Conservation (phyloP, 1,140 invertebrate species). For the Drosophila ananassae region DNA sequence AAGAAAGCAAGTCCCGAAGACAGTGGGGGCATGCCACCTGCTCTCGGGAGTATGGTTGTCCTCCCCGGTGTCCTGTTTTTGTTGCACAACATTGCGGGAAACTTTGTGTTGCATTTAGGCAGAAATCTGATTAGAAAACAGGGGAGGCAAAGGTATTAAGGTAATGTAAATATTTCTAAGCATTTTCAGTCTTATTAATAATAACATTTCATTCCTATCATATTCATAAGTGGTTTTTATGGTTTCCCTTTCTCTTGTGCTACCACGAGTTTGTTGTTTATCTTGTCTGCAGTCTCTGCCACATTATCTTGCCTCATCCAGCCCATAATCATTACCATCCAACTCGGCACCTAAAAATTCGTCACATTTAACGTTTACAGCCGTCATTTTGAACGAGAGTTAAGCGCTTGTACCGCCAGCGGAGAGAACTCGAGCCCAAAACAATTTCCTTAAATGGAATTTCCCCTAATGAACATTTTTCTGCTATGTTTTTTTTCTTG, state of each 20-base stretch:
- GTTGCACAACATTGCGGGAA: background rate
- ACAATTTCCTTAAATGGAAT: conserved; percentile 72
- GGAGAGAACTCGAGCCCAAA: conserved; percentile 34
- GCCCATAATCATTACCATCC: conserved; percentile 16
- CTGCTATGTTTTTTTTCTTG: conserved; percentile 23
- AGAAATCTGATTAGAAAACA: conserved; percentile 18
- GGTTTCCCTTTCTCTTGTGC: background rate
- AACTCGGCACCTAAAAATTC: conserved; percentile 36
- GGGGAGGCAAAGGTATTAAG: background rate
- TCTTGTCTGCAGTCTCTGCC: background rate
- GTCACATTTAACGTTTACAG: conserved; percentile 45
- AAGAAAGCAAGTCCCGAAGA: conserved; percentile 1
- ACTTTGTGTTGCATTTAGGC: conserved; percentile 5
- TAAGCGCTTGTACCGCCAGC: conserved; percentile 13
- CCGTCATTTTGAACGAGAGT: conserved; percentile 21
- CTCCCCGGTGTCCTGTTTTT: background rate
- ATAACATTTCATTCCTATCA: background rate
- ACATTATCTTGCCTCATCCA: background rate
- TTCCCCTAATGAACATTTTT: conserved; percentile 75
- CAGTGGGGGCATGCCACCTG: background rate
- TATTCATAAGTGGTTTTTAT: background rate
- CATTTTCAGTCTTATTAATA: background rate
- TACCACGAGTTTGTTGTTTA: background rate
- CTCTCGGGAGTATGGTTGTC: conserved; percentile 2
- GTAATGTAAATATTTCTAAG: background rate